These are phyloP conservation scores for Haliclystus octoradiatus DNA, from an alignment of 30 jellyfish, hydroid and myxozoan genomes.

Conservation along the genomic window DNA sequence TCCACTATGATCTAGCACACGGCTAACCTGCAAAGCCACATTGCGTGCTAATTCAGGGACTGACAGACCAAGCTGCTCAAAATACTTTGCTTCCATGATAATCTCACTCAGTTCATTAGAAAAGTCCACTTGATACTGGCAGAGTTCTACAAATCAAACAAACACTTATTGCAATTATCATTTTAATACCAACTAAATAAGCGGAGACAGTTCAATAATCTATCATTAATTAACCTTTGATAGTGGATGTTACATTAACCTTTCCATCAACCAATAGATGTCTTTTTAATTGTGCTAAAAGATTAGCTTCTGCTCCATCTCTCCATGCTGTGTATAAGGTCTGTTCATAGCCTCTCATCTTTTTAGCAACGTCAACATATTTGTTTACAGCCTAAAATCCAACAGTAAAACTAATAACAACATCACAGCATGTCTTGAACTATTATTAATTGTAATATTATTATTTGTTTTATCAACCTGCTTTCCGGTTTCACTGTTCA, in stretches of 20 bases:
- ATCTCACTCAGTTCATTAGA: slow-evolving; percentile 78
- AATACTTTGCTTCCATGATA: slow-evolving; percentile 73
- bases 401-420: background rate
- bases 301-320: slow-evolving; percentile 57
- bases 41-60: slow-evolving; percentile 95
- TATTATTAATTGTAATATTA: too few relatives aligned
- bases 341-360: slow-evolving; percentile 82
- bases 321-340: slow-evolving; percentile 73
- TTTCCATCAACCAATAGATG: slow-evolving; percentile 19
- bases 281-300: slow-evolving; percentile 60
- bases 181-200: too few relatives aligned
- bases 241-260: too few relatives aligned
- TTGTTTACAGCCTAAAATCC: slow-evolving; percentile 60
- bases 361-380: slow-evolving; percentile 82
- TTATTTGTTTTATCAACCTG: too few relatives aligned
- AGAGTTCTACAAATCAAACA: too few relatives aligned
- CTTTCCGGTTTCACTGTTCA: slow-evolving; percentile 84
- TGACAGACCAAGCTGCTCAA: slow-evolving; percentile 92
- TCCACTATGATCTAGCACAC: background rate
- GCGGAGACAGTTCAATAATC: too few relatives aligned
- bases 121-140: slow-evolving; percentile 64
- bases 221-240: too few relatives aligned
- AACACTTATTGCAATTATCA: too few relatives aligned
- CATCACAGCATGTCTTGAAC: background rate
- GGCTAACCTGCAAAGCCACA: slow-evolving; percentile 87